phyloP scores from a whole-genome alignment of 1,140 invertebrate species.

The Drosophila arawakana region DNA sequence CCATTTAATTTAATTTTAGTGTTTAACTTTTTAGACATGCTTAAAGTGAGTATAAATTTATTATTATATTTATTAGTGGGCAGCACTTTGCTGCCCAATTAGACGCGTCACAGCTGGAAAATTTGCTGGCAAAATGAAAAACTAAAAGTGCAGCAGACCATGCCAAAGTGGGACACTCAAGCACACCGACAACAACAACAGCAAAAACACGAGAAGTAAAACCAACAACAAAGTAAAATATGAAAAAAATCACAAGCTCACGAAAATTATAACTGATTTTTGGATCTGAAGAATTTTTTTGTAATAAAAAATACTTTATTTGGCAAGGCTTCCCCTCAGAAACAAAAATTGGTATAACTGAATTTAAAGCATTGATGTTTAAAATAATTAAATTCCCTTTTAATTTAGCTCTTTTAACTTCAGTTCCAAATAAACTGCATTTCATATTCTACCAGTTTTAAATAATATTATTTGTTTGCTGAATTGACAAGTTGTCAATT shows the following conservation, averaged over 20 bases:
- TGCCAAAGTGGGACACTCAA: slow-evolving; percentile 27
- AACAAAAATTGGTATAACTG: too few relatives aligned
- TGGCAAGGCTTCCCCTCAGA: background rate
- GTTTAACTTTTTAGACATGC: slow-evolving; percentile 1
- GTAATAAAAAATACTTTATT: background rate
- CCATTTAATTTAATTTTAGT: slow-evolving; percentile 10
- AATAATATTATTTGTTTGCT: background rate
- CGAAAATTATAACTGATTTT: slow-evolving; percentile 36
- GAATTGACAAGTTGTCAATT: slow-evolving; percentile 44
- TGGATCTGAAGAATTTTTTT: slow-evolving; percentile 3
- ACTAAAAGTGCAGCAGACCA: slow-evolving; percentile 58
- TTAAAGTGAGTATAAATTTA: slow-evolving; percentile 54
- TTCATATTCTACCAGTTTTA: background rate
- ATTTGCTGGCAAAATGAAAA: slow-evolving; percentile 26
- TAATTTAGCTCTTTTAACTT: background rate
- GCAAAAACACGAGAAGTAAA: background rate
- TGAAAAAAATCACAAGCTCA: slow-evolving; percentile 47
- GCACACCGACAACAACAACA: slow-evolving; percentile 12
- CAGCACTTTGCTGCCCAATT: slow-evolving; percentile 63
- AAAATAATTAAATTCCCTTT: too few relatives aligned
- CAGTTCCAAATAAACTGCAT: background rate
- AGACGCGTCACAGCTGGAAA: slow-evolving; percentile 51
- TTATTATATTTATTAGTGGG: slow-evolving; percentile 57
- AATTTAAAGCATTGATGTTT: too few relatives aligned
- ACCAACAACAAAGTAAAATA: background rate